Evolutionary conservation across 2,797 vertebrate genomes (phyloP), one percentile per base, ranked within the genome.

Genomic region (Setipinna tenuifilis): DNA sequence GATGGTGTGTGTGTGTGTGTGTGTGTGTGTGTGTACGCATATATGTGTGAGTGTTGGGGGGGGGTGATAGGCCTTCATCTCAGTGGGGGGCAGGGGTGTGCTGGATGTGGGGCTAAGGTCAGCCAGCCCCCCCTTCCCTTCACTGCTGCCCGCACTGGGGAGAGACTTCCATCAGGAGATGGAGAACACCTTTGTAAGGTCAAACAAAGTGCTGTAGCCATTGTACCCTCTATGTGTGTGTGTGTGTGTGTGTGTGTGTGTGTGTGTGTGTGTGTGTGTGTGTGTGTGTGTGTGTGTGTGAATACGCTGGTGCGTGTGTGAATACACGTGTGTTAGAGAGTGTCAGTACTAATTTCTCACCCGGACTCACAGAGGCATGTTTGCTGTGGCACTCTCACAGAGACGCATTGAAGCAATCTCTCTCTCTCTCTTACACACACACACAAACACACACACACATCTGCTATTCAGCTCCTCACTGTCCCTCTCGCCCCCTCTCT

Each of bases 181-280:
- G n/a, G 19, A 25, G 23, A 65, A 23, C 23, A 3, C 23, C 23
- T 65, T 10, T 65, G 10, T 65, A 65, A 65, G 62, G 23, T 28
- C 23, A 65, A 65, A 65, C 23, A 65, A 65, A 25, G 23, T 28
- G 62, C 25, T 65, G 61, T 1, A 65, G 23, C 11, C 23, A 2
- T 9, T 11, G 23, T 65, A 25, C n/a, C 25, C 61, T 65, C 61
- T 1, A 23, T 9, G 0, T 41, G 50, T 83, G 82, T 41, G 31
- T 83, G 82, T 28, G 50, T 58, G 25, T 85, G 78, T 82, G 59
- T 78, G 44, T 87, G 48, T 85, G 16, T 62, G 10, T 75, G 14
- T 19, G 58, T 10, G 68, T 87, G 75, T 87, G 81, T 54, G 50
- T 54, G 50, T 54, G 50, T 28, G 61, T 65, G 61, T 65, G 61